These are phyloP conservation scores for Atractosteus spatula DNA, from an alignment of 2,113 vertebrate genomes.

Conservation along the genomic window DNA sequence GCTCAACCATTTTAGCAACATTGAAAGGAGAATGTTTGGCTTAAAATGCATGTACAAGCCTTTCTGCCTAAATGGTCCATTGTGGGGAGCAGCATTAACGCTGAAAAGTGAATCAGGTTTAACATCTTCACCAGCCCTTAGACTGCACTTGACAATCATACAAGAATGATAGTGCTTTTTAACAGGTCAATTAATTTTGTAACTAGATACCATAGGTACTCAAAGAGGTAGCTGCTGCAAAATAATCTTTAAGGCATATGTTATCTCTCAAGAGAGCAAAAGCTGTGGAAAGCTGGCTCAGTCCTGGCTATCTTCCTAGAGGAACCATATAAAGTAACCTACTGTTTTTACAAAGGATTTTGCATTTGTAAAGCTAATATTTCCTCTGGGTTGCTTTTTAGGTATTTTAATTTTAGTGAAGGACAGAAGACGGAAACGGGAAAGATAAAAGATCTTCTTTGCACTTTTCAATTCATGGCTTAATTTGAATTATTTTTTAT, in stretches of 20 bases:
- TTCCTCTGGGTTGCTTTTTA: conserved; percentile 15
- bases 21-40: background rate
- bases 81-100: background rate
- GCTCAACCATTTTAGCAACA: background rate
- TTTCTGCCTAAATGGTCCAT: background rate
- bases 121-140: conserved; percentile 3
- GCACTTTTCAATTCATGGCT: too few species aligned
- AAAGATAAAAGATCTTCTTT: too few species aligned
- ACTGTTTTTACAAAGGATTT: conserved; percentile 47
- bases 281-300: conserved; percentile 61
- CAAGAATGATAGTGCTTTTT: conserved; percentile 28
- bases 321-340: conserved; percentile 49
- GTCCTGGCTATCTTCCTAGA: conserved; percentile 36
- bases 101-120: conserved; percentile 17
- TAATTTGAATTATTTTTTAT: too few species aligned
- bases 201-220: conserved; percentile 34
- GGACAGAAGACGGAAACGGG: too few species aligned
- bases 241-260: conserved; percentile 62
- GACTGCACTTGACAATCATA: conserved; percentile 27
- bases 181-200: conserved; percentile 48
- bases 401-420: too few species aligned
- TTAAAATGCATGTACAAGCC: too few species aligned
- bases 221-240: conserved; percentile 39
- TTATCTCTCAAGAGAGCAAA: conserved; percentile 48
- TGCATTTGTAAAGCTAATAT: conserved; percentile 33